These are phyloP conservation scores for Circaetus cinerascens DNA, from an alignment of 2,113 vertebrate genomes.

Conservation along the genomic window DNA sequence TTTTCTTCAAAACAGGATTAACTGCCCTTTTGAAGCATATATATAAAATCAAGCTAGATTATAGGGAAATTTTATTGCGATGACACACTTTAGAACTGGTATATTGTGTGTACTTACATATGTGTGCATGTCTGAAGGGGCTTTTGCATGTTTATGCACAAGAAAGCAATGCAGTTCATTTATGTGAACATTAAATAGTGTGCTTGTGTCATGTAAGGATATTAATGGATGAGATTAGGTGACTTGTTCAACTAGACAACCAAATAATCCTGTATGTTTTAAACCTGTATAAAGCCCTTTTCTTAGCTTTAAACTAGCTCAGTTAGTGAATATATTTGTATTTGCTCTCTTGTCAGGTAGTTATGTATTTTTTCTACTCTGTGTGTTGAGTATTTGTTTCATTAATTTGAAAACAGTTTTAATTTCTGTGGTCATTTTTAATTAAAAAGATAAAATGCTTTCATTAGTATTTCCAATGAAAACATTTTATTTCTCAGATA, in stretches of 20 bases:
- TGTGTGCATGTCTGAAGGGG: background rate
- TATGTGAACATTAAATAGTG: background rate
- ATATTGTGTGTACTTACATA: background rate
- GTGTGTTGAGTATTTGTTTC: background rate
- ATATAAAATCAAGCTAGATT: background rate
- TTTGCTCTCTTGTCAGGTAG: background rate
- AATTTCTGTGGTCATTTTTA: background rate
- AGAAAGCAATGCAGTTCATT: background rate
- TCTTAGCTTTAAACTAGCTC: background rate
- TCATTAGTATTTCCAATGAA: background rate
- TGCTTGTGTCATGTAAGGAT: background rate
- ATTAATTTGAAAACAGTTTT: background rate
- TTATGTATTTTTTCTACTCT: background rate
- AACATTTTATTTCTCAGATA: background rate
- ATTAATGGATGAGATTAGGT: background rate
- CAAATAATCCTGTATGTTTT: background rate
- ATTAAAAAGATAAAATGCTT: background rate
- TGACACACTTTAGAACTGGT: background rate
- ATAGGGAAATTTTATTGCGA: background rate
- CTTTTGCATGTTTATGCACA: background rate
- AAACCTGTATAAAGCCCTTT: background rate
- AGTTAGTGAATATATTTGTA: background rate
- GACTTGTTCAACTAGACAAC: background rate
- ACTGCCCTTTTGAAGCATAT: background rate
- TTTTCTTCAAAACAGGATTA: conserved; percentile 6